These are phyloP conservation scores for Aphidius colemani DNA, from an alignment of 2,888 invertebrate species.

Conservation along the genomic window DNA sequence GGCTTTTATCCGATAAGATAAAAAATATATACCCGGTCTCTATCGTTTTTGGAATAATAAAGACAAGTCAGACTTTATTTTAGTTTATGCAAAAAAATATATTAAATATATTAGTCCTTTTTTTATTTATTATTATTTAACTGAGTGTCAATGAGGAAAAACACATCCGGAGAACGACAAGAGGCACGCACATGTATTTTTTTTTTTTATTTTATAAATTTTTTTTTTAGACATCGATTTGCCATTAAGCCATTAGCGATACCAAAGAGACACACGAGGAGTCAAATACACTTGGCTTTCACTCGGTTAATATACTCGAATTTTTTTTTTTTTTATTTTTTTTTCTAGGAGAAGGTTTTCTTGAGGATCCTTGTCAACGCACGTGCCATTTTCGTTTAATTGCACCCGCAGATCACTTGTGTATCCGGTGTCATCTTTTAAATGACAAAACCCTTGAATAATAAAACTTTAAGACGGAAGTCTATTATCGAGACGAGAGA, in stretches of 20 bases:
- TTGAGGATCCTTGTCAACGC: too few species aligned
- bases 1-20: conserved; percentile 27
- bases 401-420: too few species aligned
- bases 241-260: conserved; percentile 52
- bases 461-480: too few species aligned
- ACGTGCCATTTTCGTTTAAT: too few species aligned
- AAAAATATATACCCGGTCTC: conserved; percentile 16
- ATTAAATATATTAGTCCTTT: neutral
- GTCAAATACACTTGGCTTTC: conserved; percentile 15
- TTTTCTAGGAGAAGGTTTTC: neutral
- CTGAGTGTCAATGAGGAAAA: neutral
- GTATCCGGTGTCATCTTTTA: too few species aligned
- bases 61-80: conserved; percentile 8
- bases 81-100: conserved; percentile 1
- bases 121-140: conserved; percentile 2
- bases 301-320: conserved; percentile 1
- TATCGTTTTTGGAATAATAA: conserved; percentile 18
- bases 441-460: too few species aligned
- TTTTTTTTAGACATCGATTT: conserved; percentile 45
- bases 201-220: too few species aligned
- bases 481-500: too few species aligned
- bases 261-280: conserved; percentile 5
- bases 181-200: too few species aligned
- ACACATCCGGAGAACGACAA: neutral
- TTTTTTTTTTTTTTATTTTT: neutral